phyloP scores from a whole-genome alignment of 2,113 vertebrate species.

The Rhinichthys klamathensis region DNA sequence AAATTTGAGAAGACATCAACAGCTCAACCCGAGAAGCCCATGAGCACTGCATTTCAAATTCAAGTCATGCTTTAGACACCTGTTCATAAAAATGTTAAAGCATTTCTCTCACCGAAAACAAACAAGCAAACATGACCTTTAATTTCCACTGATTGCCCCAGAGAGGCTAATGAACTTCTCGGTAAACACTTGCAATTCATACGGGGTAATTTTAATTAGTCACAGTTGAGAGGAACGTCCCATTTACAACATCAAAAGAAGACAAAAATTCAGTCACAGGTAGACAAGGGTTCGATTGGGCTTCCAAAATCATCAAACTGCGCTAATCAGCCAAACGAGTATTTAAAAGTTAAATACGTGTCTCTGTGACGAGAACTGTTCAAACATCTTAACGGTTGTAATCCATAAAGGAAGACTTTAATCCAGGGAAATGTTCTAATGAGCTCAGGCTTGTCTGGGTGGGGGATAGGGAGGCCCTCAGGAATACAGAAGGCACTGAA shows the following conservation, averaged over 20 bases:
- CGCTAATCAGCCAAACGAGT: constrained; percentile 57
- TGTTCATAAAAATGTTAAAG: constrained; percentile 61
- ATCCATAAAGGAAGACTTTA: constrained; percentile 64
- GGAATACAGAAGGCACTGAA: constrained; percentile 40
- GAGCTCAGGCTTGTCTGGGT: constrained; percentile 64
- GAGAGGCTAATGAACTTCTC: constrained; percentile 77
- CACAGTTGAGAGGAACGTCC: constrained; percentile 64
- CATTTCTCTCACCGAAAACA: constrained; percentile 57
- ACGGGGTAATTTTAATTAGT: constrained; percentile 77
- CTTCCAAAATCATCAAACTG: constrained; percentile 58
- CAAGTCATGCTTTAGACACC: constrained; percentile 56
- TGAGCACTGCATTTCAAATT: constrained; percentile 48
- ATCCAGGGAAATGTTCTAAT: constrained; percentile 65
- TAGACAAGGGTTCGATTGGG: constrained; percentile 68
- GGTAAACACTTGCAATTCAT: constrained; percentile 73
- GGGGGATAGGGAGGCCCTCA: constrained; percentile 55
- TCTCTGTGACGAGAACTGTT: constrained; percentile 59
- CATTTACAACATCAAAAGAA: constrained; percentile 69
- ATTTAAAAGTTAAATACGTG: constrained; percentile 51
- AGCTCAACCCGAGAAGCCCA: constrained; percentile 49
- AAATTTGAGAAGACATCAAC: constrained; percentile 44
- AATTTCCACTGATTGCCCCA: constrained; percentile 70
- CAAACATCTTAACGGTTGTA: constrained; percentile 61
- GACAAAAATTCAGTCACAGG: constrained; percentile 77
- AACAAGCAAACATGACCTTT: constrained; percentile 77